Evolutionary conservation across 2,888 invertebrate genomes (phyloP), one percentile per base, ranked within the genome.

Genomic region (Syritta pipiens): DNA sequence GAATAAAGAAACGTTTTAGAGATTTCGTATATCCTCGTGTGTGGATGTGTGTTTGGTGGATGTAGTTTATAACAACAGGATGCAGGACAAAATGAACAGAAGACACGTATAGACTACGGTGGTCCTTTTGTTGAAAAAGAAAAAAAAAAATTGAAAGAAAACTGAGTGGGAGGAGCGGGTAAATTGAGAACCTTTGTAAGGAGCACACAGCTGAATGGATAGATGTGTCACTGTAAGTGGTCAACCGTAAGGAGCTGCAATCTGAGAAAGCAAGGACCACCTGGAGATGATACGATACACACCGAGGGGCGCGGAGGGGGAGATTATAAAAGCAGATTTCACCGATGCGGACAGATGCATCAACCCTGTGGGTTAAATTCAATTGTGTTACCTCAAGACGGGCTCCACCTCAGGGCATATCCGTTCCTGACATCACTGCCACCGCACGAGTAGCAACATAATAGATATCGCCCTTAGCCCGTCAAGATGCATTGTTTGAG

Each of bases 151-250:
- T 37, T 6, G 37, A n/a, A n/a, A n/a, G n/a, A n/a, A n/a, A n/a
- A n/a, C n/a, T n/a, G n/a, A n/a, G n/a, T n/a, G n/a, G n/a, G n/a
- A n/a, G n/a, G n/a, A n/a, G n/a, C n/a, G n/a, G n/a, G n/a, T n/a
- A n/a, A n/a, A 42, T 17, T 19, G 5, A 44, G 48, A 24, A 28
- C 30, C 5, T 20, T 4, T 65, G n/a, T 30, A 48, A 55, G 62
- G 74, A 57, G 44, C 22, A 37, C 35, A 49, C 60, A 60, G 67
- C 24, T 74, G 72, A 79, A 74, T 60, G 67, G 48, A 62, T 74
- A 74, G 72, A 65, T 72, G 74, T 79, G 74, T 57, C 72, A 67
- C 37, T 48, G 42, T 62, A 74, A 79, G 79, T 79, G 79, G 79
- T 79, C 79, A 79, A 68, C 55, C 72, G 46, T 28, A 72, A 72